phyloP scores from a whole-genome alignment of 2,888 invertebrate genomes.

The Parthenolecanium corni region DNA sequence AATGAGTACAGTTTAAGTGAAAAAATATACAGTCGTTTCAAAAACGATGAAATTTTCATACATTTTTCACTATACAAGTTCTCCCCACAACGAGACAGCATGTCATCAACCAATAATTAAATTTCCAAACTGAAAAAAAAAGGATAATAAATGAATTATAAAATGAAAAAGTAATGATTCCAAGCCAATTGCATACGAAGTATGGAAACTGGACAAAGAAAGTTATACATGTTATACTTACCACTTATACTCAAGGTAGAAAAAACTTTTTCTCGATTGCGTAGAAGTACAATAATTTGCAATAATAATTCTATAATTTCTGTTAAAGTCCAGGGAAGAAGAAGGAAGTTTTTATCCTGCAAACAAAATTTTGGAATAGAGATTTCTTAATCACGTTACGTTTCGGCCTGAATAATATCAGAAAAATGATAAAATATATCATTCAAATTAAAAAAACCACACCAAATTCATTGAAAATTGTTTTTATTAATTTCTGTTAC shows the following conservation, averaged over 20 bases:
- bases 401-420: background rate
- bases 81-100: constrained; percentile 9
- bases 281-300: background rate
- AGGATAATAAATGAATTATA: background rate
- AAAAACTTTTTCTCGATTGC: background rate
- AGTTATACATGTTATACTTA: background rate
- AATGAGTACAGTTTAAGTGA: no score
- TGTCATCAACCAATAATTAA: constrained; percentile 16
- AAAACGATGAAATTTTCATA: no score
- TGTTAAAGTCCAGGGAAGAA: constrained; percentile 4
- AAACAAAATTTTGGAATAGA: background rate
- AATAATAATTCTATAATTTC: constrained; percentile 16
- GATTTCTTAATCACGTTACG: no score
- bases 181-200: background rate
- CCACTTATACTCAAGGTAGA: background rate
- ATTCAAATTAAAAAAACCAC: no score
- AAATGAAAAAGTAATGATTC: background rate
- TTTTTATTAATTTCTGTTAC: no score
- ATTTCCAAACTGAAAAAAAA: constrained; percentile 19
- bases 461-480: no score
- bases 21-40: no score
- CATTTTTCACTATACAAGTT: background rate
- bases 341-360: constrained; percentile 13
- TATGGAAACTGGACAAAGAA: background rate
- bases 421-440: background rate